Percentiles rank a stretch among this genome's conserved stretches.
Evolutionary conservation across 2,888 invertebrate species (phyloP).

Genomic region (Cosmia trapezina): DNA sequence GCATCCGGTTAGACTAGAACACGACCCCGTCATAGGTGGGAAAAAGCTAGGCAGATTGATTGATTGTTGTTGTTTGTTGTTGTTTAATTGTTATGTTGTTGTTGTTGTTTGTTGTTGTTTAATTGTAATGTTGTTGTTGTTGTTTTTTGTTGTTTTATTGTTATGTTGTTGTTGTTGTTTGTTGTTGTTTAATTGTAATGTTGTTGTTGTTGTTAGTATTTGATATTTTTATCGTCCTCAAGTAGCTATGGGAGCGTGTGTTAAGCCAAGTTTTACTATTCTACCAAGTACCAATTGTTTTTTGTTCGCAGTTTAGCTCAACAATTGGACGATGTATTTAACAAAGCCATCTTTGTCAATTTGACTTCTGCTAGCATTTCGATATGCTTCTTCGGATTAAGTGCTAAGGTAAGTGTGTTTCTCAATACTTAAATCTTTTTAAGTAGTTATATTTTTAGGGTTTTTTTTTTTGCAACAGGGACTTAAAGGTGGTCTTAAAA

Average conservation of each 20-base stretch:
- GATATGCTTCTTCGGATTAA: conserved; percentile 77
- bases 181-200: too few relatives aligned
- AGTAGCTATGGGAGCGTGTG: not conserved
- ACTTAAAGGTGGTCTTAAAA: too few relatives aligned
- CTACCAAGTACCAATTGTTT: not conserved
- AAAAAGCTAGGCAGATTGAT: not conserved
- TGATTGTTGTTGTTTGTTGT: too few relatives aligned
- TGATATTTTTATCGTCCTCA: not conserved
- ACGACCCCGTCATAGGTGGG: not conserved
- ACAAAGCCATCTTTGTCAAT: conserved; percentile 75
- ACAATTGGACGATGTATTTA: conserved; percentile 73
- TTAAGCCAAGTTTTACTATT: not conserved
- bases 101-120: too few relatives aligned
- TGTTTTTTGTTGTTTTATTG: too few relatives aligned
- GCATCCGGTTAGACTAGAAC: not conserved
- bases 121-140: too few relatives aligned
- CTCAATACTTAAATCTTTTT: not conserved
- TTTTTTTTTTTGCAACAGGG: too few relatives aligned
- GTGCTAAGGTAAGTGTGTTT: conserved; percentile 70
- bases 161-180: too few relatives aligned
- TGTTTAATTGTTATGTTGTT: too few relatives aligned
- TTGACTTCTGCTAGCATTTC: conserved; percentile 72
- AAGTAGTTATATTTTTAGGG: too few relatives aligned
- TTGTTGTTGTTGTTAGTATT: too few relatives aligned
- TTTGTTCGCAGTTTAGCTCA: conserved; percentile 62